Base-by-base conservation (phyloP, 2,888 invertebrate species). In the Pristionchus japonicus region DNA sequence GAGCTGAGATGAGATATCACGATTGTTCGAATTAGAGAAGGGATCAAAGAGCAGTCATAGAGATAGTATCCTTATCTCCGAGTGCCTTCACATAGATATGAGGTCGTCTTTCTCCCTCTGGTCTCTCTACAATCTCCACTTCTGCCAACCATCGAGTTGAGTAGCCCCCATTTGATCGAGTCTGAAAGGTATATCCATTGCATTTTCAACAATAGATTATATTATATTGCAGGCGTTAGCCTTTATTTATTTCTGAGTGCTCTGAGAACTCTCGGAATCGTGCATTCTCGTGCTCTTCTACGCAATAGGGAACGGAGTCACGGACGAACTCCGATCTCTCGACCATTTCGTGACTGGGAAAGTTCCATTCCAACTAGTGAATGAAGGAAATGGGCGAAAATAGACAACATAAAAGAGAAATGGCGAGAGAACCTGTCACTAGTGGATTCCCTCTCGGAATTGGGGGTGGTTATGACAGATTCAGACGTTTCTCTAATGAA, bases 111-210 rank as follows among this genome's bases (percentile, higher is more conserved):
- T 89, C 88, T 23, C 43, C 40, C 27, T 74, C 88, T 64, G 90
- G 89, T 67, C 88, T 85, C 61, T 92, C 90, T 17, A 91, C 91
- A 15, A 93, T 92, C 88, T 93, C 91, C 84, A 93, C 92, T 87
- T 93, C 92, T 40, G 92, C 92, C 34, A 93, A 85, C 90, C 92
- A 92, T 49, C 91, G 89, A 61, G 88, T 88, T n/a, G 90, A 88
- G 31, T 47, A 86, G n/a, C 67, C 67, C 37, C 86, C 86, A 86
- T 86, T 86, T 7, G 34, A 47, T 31, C 67, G 64, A 43, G 86
- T 86, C 86, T 86, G 13, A 13, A 43, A 86, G 43, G 3, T n/a
- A 43, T 13, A 20, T 27, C 20, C 43, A 47, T 27, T 37, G 34
- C 2, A n/a, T 27, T 61, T 61, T 61, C 17, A 20, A 31, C 70